phyloP scores from a whole-genome alignment of 2,113 vertebrate genomes.

The Salvator merianae region DNA sequence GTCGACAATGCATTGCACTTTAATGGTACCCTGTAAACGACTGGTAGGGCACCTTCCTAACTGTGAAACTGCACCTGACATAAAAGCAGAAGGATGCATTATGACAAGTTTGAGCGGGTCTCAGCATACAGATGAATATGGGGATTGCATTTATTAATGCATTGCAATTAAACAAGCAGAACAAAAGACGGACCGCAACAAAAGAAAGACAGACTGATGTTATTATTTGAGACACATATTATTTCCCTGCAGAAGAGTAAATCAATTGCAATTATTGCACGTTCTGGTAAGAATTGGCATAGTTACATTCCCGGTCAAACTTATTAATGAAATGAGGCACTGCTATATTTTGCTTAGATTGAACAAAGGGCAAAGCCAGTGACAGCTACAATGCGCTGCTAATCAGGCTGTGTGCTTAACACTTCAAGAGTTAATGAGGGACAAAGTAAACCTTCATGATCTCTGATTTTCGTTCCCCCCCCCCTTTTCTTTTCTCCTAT shows the following conservation, averaged over 20 bases:
- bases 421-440: slow-evolving; percentile 65
- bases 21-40: not conserved
- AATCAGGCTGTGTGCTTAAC: slow-evolving; percentile 33
- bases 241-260: slow-evolving; percentile 67
- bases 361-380: slow-evolving; percentile 51
- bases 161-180: slow-evolving; percentile 1
- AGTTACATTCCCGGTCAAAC: slow-evolving; percentile 52
- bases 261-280: slow-evolving; percentile 65
- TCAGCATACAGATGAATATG: not conserved
- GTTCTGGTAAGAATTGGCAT: slow-evolving; percentile 58
- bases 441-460: slow-evolving; percentile 47
- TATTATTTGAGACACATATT: slow-evolving; percentile 58
- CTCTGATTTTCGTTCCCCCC: not conserved
- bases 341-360: slow-evolving; percentile 41
- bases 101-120: not conserved
- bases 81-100: not conserved
- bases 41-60: no score
- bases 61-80: not conserved
- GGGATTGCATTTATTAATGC: not conserved
- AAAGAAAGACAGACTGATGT: not conserved
- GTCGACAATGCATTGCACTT: not conserved
- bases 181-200: not conserved
- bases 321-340: slow-evolving; percentile 53
- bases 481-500: no score
- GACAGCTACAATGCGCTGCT: slow-evolving; percentile 53